Base-by-base conservation (phyloP, 2,797 vertebrate species). In the Spheniscus humboldti region DNA sequence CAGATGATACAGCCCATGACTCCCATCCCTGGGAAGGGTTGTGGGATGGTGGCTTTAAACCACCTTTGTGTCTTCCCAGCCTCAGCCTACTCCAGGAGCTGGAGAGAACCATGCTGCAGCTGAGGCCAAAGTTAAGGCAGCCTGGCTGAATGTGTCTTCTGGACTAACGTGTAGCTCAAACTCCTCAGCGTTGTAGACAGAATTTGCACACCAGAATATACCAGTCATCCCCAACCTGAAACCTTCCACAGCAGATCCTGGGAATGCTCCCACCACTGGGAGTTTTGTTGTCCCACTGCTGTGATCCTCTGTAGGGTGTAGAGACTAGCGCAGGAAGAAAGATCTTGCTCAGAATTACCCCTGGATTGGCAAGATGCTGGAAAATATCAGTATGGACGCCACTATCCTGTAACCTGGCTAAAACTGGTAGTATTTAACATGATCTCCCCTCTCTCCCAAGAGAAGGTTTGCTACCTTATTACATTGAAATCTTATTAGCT, bases 121-220 rank as follows among this genome's bases (percentile, higher is more conserved):
- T 2, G 8, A 85, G 45, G 10, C 33, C 18, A 52, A 39, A 62
- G 22, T 8, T 84, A 84, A 60, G 43, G 14, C 50, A 66, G 18
- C 48, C 39, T 72, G 52, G 23, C 3, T 75, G 63, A 52, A 23
- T 4, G 1, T 0, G 0, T 50, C 11, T 76, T 92, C 57, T 80
- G 28, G 35, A 62, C 23, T 45, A 68, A 30, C 0, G 3, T 4
- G 19, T 45, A 53, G 35, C 43, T 90, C 56, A 71, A 62, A 47
- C 9, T 43, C 24, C 68, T 90, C 13, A 45, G 31, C 4, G 1
- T 10, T n/a, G 18, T 48, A 72, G 19, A 11, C 20, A 56, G 31
- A 56, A 68, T 67, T 68, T 86, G 3, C 14, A 24, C 6, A 10
- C 4, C 8, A 9, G 27, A 69, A 43, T 48, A 24, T 28, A 11